Percentiles rank a stretch among this genome's conserved stretches.
phyloP scores from a whole-genome alignment of 2,888 invertebrate species.

The Leptogaster cylindrica region DNA sequence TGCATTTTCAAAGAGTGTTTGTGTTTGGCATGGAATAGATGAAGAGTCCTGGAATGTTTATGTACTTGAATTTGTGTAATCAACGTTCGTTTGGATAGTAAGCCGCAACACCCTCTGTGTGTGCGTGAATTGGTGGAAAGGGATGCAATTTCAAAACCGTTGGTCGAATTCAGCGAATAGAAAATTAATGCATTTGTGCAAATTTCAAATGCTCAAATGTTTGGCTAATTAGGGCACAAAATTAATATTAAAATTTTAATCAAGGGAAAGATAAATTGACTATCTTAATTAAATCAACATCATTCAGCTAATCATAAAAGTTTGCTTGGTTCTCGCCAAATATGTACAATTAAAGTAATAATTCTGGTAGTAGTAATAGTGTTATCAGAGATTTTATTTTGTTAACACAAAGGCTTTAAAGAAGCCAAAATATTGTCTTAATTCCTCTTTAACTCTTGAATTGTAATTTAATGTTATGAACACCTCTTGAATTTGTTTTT shows the following conservation, averaged over 20 bases:
- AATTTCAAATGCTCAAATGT: conserved; percentile 31
- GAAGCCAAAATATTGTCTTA: no score
- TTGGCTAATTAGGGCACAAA: conserved; percentile 24
- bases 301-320: no score
- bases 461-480: no score
- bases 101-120: conserved; percentile 3
- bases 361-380: no score
- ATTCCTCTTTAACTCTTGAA: no score
- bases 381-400: no score
- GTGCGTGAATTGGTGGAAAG: background rate
- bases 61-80: conserved; percentile 36
- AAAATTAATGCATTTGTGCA: conserved; percentile 25
- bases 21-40: conserved; percentile 31
- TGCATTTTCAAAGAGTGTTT: conserved; percentile 44
- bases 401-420: no score
- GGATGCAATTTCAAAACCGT: background rate
- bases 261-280: no score
- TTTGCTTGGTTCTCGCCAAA: no score
- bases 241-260: conserved; percentile 32
- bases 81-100: conserved; percentile 29
- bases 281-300: no score
- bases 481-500: no score
- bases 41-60: conserved; percentile 32
- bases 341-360: no score
- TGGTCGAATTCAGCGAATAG: conserved; percentile 3